Evolutionary conservation across 37 sponge, comb jelly and placozoan species (phyloP).

Genomic region (Halichondria panicea): DNA sequence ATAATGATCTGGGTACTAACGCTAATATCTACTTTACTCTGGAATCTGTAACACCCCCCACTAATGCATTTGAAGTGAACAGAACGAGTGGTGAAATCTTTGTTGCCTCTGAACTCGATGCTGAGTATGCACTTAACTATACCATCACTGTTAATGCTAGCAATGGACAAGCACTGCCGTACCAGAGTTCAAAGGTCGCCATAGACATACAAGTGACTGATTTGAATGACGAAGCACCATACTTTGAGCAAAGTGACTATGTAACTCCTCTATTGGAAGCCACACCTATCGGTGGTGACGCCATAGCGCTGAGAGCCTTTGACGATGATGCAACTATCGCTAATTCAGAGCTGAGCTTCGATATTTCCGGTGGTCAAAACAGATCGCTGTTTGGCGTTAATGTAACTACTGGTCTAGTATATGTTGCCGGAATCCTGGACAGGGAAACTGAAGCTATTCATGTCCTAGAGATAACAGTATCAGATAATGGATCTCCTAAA

Average conservation of each 20-base stretch:
- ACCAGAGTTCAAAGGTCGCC: neutral
- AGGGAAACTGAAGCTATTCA: constrained; percentile 24
- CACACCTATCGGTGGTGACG: constrained; percentile 15
- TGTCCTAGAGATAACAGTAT: constrained; percentile 31
- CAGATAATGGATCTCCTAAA: constrained; percentile 37
- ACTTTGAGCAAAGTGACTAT: constrained; percentile 32
- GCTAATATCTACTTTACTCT: constrained; percentile 20
- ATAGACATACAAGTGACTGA: constrained; percentile 47
- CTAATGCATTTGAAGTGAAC: constrained; percentile 29
- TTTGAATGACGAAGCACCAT: constrained; percentile 72
- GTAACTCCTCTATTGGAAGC: constrained; percentile 21
- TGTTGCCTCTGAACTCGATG: constrained; percentile 23
- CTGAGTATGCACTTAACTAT: constrained; percentile 17
- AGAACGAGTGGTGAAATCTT: constrained; percentile 41
- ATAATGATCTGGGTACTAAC: constrained; percentile 58
- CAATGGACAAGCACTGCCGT: constrained; percentile 29
- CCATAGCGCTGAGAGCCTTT: constrained; percentile 23
- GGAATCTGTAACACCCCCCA: neutral
- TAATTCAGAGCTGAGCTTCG: constrained; percentile 31
- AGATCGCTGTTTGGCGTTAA: constrained; percentile 46
- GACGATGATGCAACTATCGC: constrained; percentile 60
- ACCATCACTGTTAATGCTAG: constrained; percentile 24
- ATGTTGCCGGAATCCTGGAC: constrained; percentile 12
- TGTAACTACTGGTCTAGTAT: constrained; percentile 14
- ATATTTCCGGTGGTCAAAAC: constrained; percentile 31